Conservation (phyloP, 2,113 vertebrate species). For the Cichladusa arquata region DNA sequence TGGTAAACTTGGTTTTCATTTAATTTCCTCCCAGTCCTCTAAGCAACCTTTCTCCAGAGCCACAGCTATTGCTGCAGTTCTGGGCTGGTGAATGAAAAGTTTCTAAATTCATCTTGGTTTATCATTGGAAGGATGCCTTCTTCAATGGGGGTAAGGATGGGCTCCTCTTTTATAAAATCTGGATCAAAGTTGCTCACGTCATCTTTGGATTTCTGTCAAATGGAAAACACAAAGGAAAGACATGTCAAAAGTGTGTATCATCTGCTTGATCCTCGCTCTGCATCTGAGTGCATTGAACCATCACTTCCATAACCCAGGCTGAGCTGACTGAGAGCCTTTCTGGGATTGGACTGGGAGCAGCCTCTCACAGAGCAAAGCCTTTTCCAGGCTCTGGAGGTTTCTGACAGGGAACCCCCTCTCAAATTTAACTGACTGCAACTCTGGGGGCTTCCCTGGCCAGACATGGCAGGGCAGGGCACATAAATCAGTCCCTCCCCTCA, state of each 20-base stretch:
- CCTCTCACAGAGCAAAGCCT: neutral
- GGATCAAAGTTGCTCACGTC: conserved; percentile 99
- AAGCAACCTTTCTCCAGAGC: neutral
- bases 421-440: neutral
- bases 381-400: neutral
- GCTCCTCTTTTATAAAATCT: conserved; percentile 95
- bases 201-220: conserved; percentile 88
- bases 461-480: neutral
- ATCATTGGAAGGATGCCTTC: conserved; percentile 86
- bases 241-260: neutral
- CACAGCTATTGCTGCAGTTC: conserved; percentile 73
- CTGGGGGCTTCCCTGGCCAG: neutral
- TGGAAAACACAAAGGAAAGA: conserved; percentile 41
- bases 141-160: conserved; percentile 91
- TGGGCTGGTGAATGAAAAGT: conserved; percentile 92
- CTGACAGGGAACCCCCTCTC: neutral
- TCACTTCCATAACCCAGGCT: neutral
- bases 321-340: neutral
- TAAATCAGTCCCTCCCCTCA: neutral
- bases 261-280: neutral
- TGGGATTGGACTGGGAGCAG: neutral
- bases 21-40: neutral
- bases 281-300: neutral
- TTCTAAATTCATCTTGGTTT: conserved; percentile 93
- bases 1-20: conserved; percentile 18